phyloP scores from a whole-genome alignment of 2,113 vertebrate species.

The Tamias sibiricus region DNA sequence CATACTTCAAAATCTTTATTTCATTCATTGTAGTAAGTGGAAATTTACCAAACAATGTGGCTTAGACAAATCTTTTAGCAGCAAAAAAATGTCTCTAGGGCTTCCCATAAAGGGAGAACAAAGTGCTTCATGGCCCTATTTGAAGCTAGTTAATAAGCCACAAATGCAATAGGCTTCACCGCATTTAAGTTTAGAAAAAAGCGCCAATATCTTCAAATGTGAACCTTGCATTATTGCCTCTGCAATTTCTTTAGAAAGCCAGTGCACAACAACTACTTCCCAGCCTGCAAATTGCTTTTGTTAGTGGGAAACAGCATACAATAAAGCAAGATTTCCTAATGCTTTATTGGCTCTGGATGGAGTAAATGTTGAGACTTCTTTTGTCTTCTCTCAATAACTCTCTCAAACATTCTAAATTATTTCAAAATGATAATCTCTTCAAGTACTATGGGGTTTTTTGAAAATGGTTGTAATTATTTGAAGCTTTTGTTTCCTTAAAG shows the following conservation, averaged over 20 bases:
- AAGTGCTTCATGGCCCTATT: slow-evolving; percentile 66
- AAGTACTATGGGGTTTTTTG: background rate
- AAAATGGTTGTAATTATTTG: background rate
- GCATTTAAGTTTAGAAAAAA: slow-evolving; percentile 76
- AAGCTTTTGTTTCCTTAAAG: slow-evolving; percentile 10
- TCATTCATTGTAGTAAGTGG: slow-evolving; percentile 44
- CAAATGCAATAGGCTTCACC: slow-evolving; percentile 61
- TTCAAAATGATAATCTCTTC: slow-evolving; percentile 22
- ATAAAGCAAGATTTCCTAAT: slow-evolving; percentile 55
- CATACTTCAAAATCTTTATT: slow-evolving; percentile 24
- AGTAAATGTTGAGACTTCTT: slow-evolving; percentile 35
- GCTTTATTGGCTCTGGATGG: slow-evolving; percentile 18
- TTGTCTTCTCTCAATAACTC: slow-evolving; percentile 57
- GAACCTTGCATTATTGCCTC: slow-evolving; percentile 67
- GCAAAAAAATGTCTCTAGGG: slow-evolving; percentile 44
- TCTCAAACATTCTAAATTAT: slow-evolving; percentile 49
- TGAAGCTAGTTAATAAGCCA: slow-evolving; percentile 69
- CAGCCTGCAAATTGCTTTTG: slow-evolving; percentile 54
- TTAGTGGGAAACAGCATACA: slow-evolving; percentile 11
- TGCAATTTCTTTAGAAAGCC: slow-evolving; percentile 50
- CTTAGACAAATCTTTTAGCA: slow-evolving; percentile 42
- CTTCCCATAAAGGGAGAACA: slow-evolving; percentile 66
- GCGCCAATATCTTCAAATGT: slow-evolving; percentile 42
- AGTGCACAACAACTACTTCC: background rate
- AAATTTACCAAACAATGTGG: slow-evolving; percentile 67